These are phyloP conservation scores for Zoanthus sociatus DNA, from an alignment of 92 coral and sea anemone genomes.

Conservation along the genomic window DNA sequence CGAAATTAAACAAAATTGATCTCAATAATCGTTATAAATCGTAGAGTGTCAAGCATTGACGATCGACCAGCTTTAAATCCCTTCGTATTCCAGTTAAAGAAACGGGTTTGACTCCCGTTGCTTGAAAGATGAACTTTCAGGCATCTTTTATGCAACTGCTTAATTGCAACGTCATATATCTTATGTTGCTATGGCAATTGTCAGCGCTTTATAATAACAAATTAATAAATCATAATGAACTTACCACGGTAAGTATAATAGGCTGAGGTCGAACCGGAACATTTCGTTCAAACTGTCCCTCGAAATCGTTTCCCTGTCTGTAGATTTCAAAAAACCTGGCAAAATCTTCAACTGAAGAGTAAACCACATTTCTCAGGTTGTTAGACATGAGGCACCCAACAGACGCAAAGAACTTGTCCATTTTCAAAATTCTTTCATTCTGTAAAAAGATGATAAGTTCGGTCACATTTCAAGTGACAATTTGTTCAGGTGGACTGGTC, in stretches of 20 bases:
- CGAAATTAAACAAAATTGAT: too few relatives aligned
- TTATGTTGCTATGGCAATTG: too few relatives aligned
- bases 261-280: constrained; percentile 92
- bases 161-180: not conserved
- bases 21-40: too few relatives aligned
- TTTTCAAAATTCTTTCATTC: constrained; percentile 77
- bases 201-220: too few relatives aligned
- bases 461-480: too few relatives aligned
- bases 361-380: constrained; percentile 82
- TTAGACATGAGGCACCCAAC: constrained; percentile 94
- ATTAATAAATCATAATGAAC: not conserved
- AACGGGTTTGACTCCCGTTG: too few relatives aligned
- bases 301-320: constrained; percentile 85
- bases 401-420: constrained; percentile 91
- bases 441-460: constrained; percentile 29
- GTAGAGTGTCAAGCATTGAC: too few relatives aligned
- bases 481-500: too few relatives aligned
- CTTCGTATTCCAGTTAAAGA: too few relatives aligned
- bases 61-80: too few relatives aligned
- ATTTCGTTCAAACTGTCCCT: constrained; percentile 75
- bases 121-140: too few relatives aligned
- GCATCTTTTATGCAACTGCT: not conserved
- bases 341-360: constrained; percentile 83
- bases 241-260: constrained; percentile 82
- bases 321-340: constrained; percentile 81